These are phyloP conservation scores for Octonoba sinensis DNA, from an alignment of 2,888 invertebrate genomes.

Conservation along the genomic window DNA sequence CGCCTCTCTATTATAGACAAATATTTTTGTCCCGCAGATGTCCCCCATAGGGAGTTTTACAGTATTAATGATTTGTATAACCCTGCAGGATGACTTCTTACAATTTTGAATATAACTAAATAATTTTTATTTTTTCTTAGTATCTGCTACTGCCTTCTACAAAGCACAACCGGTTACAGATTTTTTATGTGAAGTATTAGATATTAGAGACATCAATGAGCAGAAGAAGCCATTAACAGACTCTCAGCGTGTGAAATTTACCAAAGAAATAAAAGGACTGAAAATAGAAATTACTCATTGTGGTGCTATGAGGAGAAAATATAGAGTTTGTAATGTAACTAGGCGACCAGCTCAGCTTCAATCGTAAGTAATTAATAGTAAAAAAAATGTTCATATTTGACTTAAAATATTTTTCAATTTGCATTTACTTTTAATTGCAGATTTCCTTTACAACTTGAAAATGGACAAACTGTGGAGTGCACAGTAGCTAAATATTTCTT, in stretches of 20 bases:
- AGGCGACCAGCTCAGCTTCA: slow-evolving; percentile 99
- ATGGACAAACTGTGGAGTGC: slow-evolving; percentile 99
- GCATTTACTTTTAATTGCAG: slow-evolving; percentile 72
- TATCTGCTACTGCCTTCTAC: slow-evolving; percentile 99
- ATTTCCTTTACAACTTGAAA: slow-evolving; percentile 97
- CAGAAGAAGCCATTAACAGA: slow-evolving; percentile 97
- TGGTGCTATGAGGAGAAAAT: slow-evolving; percentile 98
- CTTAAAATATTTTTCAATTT: no score
- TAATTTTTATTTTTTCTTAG: slow-evolving; percentile 2
- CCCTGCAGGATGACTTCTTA: no score
- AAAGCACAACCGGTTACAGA: slow-evolving; percentile 99
- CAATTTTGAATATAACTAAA: no score
- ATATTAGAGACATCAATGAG: slow-evolving; percentile 94
- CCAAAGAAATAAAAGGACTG: slow-evolving; percentile 99
- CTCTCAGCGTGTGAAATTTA: slow-evolving; percentile 99
- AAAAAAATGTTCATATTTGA: neutral
- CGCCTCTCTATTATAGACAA: no score
- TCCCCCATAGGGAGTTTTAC: no score
- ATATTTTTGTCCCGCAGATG: no score
- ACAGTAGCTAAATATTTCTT: slow-evolving; percentile 99
- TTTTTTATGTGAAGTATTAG: slow-evolving; percentile 99
- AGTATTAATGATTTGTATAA: no score
- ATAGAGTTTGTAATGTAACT: slow-evolving; percentile 99
- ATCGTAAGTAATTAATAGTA: slow-evolving; percentile 80
- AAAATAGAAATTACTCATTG: slow-evolving; percentile 99